Conservation (phyloP, 2,888 invertebrate genomes). For the Caenorhabditis becei region DNA sequence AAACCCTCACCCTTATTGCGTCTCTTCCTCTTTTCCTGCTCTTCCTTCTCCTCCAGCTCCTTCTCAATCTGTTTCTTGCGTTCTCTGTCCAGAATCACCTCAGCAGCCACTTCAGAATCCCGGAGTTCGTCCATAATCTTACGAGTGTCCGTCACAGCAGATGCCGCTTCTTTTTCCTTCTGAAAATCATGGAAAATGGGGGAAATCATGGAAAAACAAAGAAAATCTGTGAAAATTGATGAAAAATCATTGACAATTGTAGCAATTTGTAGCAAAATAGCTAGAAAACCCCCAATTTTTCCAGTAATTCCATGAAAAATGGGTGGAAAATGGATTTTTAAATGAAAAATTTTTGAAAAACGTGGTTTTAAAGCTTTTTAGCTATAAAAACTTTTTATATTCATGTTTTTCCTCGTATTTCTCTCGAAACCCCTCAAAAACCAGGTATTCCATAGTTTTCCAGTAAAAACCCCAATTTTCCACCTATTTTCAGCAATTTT, state of each 20-base stretch:
- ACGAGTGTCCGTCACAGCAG: constrained; percentile 82
- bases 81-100: constrained; percentile 85
- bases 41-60: constrained; percentile 82
- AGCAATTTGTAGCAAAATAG: too few species aligned
- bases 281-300: too few species aligned
- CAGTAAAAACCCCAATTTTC: neutral
- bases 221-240: too few species aligned
- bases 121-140: constrained; percentile 95
- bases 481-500: too few species aligned
- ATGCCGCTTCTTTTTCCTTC: constrained; percentile 59
- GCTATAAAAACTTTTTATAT: too few species aligned
- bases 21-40: constrained; percentile 84
- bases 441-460: neutral
- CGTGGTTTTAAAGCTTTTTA: neutral
- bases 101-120: constrained; percentile 93
- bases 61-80: constrained; percentile 85
- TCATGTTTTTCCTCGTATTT: neutral
- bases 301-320: too few species aligned
- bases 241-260: too few species aligned
- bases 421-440: neutral
- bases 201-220: too few species aligned
- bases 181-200: constrained; percentile 26
- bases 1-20: constrained; percentile 84
- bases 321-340: too few species aligned
- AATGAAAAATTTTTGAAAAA: too few species aligned